These are phyloP conservation scores for Agonopterix heracliana DNA, from an alignment of 2,888 invertebrate genomes.

Conservation along the genomic window DNA sequence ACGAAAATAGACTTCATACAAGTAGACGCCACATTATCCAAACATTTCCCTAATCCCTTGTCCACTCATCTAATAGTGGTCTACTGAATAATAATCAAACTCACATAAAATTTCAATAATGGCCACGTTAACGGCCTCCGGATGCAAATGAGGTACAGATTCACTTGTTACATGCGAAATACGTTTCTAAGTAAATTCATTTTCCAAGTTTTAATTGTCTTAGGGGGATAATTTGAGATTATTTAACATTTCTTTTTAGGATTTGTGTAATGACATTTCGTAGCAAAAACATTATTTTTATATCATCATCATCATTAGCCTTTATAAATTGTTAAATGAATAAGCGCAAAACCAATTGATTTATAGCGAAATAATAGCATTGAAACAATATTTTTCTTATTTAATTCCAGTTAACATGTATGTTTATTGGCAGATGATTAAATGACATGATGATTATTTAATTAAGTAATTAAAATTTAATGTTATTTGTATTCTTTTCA, in stretches of 20 bases:
- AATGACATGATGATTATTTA: no score
- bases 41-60: conserved; percentile 44
- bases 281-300: no score
- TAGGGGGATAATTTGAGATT: background rate
- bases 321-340: no score
- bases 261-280: background rate
- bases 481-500: no score
- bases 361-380: no score
- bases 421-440: no score
- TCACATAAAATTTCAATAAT: conserved; percentile 76
- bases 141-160: conserved; percentile 53
- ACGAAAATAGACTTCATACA: no score
- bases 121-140: conserved; percentile 53
- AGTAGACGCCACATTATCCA: background rate
- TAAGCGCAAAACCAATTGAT: no score
- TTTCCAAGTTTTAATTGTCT: conserved; percentile 42
- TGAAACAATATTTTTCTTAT: no score
- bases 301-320: no score
- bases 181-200: conserved; percentile 23
- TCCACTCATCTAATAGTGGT: conserved; percentile 71
- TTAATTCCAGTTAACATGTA: no score
- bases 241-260: background rate
- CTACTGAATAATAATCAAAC: conserved; percentile 75
- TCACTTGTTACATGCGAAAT: conserved; percentile 20
- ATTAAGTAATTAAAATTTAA: no score